These are phyloP conservation scores for Tetragonula carbonaria DNA, from an alignment of 2,888 invertebrate genomes.

Conservation along the genomic window DNA sequence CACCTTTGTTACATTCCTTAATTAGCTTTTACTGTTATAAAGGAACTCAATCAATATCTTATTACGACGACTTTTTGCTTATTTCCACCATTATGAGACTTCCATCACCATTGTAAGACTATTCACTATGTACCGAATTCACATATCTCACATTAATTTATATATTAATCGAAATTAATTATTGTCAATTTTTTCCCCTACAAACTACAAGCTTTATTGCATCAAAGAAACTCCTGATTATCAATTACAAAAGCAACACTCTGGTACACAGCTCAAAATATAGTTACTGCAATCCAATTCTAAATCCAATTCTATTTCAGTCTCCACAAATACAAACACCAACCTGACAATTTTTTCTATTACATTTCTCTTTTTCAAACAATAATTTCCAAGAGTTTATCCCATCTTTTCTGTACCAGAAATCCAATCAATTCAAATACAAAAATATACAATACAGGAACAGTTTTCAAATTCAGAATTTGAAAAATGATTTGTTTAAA, in stretches of 20 bases:
- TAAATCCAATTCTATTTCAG: background rate
- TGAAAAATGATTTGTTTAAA: background rate
- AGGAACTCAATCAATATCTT: slow-evolving; percentile 16
- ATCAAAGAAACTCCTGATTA: background rate
- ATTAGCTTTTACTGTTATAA: slow-evolving; percentile 7
- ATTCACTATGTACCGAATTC: background rate
- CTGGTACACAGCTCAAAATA: background rate
- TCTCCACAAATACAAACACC: background rate
- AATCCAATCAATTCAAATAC: background rate
- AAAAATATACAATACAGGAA: background rate
- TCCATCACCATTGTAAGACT: background rate
- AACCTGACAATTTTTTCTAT: background rate
- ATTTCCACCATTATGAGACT: background rate
- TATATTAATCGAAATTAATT: background rate
- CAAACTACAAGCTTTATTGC: too few species aligned
- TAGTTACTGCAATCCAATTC: background rate
- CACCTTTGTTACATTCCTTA: slow-evolving; percentile 5
- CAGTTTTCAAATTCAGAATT: background rate
- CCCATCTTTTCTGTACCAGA: background rate
- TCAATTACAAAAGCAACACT: background rate
- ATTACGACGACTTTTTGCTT: background rate
- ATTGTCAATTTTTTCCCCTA: background rate
- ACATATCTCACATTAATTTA: background rate
- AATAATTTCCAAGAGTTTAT: background rate
- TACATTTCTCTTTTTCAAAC: background rate